Conservation (phyloP, 2,113 vertebrate genomes). For the Jaculus jaculus region DNA sequence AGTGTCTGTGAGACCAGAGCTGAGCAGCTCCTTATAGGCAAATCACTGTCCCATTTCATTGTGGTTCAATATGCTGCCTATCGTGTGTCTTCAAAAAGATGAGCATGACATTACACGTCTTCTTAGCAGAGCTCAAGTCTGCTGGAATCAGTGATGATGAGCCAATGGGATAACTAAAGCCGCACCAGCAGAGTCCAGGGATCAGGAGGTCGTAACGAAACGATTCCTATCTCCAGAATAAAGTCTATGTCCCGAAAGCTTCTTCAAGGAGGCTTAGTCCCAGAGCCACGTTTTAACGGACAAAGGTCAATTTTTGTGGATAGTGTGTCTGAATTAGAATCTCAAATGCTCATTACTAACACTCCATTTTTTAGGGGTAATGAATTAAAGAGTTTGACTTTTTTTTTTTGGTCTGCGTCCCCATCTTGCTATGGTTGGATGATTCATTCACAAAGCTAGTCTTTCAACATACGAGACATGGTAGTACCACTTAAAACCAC, state of each 20-base stretch:
- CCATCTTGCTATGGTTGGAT: background rate
- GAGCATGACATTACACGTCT: background rate
- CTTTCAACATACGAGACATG: background rate
- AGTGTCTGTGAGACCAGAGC: background rate
- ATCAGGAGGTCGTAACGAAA: background rate
- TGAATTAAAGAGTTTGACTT: background rate
- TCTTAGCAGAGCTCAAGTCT: background rate
- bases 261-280: background rate
- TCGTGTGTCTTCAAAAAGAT: background rate
- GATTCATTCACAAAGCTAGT: background rate
- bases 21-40: background rate
- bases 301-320: background rate
- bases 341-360: background rate
- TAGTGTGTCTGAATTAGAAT: background rate
- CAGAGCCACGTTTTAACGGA: background rate
- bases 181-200: background rate
- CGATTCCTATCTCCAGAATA: background rate
- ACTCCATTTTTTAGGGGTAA: background rate
- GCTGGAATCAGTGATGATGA: background rate
- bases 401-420: background rate
- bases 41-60: background rate
- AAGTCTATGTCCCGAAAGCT: background rate
- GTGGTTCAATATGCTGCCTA: background rate
- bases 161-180: background rate
- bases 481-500: background rate